Conservation (phyloP, 2,113 vertebrate genomes). For the Cricetomys ansorgei region DNA sequence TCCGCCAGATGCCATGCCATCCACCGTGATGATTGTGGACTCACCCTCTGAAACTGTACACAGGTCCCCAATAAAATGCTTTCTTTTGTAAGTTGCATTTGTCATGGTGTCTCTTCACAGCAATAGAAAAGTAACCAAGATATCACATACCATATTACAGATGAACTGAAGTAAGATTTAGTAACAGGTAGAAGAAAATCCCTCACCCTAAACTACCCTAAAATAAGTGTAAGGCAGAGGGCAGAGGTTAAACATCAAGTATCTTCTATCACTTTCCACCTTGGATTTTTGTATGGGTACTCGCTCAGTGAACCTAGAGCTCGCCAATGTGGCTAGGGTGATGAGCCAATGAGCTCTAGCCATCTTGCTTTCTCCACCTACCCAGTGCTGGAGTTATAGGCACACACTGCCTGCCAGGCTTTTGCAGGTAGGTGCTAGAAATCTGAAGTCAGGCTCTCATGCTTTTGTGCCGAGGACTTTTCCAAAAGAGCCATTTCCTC, state of each 20-base stretch:
- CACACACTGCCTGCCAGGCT: background rate
- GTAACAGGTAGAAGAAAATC: background rate
- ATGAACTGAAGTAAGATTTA: background rate
- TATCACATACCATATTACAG: background rate
- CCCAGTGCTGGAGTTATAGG: background rate
- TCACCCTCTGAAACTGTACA: background rate
- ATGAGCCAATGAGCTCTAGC: background rate
- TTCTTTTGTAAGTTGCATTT: background rate
- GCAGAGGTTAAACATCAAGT: too few relatives aligned
- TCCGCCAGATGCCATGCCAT: background rate
- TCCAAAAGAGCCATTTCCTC: background rate
- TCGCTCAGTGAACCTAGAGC: background rate
- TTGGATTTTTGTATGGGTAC: background rate
- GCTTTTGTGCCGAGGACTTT: background rate
- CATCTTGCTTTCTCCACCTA: background rate
- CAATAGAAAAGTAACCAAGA: background rate
- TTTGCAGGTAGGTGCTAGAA: background rate
- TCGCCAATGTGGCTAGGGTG: background rate
- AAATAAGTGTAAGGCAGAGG: background rate
- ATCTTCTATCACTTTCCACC: background rate
- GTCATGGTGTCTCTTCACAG: background rate
- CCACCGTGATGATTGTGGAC: background rate
- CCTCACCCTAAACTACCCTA: background rate
- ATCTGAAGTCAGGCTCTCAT: background rate
- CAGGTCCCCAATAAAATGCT: background rate